Conservation (phyloP, 2,888 invertebrate species). For the Caradrina clavipalpis region DNA sequence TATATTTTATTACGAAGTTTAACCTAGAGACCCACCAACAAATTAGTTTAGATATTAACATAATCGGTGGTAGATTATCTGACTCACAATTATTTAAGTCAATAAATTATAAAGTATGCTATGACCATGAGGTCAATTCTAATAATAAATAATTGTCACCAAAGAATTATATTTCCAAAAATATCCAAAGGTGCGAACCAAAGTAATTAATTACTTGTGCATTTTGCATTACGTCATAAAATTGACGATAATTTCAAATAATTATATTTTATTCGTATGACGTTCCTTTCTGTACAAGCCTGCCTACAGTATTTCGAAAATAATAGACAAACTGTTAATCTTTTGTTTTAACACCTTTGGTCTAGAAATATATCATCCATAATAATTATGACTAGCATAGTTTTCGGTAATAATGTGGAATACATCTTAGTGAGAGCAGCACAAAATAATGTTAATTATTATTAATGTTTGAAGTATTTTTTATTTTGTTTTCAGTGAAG, state of each 20-base stretch:
- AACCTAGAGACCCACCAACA: constrained; percentile 76
- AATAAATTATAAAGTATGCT: constrained; percentile 36
- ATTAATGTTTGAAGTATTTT: constrained; percentile 78
- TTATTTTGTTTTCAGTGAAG: constrained; percentile 82
- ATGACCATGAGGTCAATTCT: constrained; percentile 30
- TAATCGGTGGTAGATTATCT: constrained; percentile 60
- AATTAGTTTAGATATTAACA: constrained; percentile 71
- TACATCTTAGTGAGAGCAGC: constrained; percentile 69
- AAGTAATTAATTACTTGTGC: constrained; percentile 20
- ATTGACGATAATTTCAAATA: constrained; percentile 26
- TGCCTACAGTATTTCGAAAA: constrained; percentile 53
- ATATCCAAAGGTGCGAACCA: constrained; percentile 39
- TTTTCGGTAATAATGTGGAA: constrained; percentile 24
- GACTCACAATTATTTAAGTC: constrained; percentile 55
- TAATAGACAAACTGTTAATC: constrained; percentile 33
- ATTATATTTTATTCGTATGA: constrained; percentile 32
- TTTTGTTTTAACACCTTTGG: constrained; percentile 28
- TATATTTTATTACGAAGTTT: constrained; percentile 69
- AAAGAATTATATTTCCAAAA: constrained; percentile 53
- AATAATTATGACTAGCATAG: constrained; percentile 9
- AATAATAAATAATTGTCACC: constrained; percentile 40
- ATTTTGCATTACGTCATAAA: constrained; percentile 37
- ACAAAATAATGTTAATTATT: constrained; percentile 74
- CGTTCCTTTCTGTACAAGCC: constrained; percentile 50
- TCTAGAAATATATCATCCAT: constrained; percentile 5